Evolutionary conservation across 2,113 vertebrate species (phyloP).

Genomic region (Eulemur rufifrons): DNA sequence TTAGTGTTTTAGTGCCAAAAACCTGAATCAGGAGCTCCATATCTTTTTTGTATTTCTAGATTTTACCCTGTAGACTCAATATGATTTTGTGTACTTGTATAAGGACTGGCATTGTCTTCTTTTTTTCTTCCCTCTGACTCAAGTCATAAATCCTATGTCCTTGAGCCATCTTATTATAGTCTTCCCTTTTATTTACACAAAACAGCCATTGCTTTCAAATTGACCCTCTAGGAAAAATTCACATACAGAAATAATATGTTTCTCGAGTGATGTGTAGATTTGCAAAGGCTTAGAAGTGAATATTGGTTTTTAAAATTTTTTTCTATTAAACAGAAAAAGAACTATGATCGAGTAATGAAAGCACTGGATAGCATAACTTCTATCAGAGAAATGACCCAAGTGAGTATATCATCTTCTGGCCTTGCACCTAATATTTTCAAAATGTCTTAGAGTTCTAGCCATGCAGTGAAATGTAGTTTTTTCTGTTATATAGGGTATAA

Average conservation of each 20-base stretch:
- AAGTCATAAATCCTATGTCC: background rate
- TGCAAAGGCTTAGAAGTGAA: background rate
- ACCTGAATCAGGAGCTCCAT: background rate
- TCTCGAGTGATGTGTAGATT: background rate
- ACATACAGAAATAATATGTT: background rate
- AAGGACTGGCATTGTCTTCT: background rate
- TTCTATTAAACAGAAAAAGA: constrained; percentile 89
- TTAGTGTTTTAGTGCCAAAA: background rate
- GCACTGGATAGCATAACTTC: constrained; percentile 94
- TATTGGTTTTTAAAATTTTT: background rate
- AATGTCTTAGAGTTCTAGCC: background rate
- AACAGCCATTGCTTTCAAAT: background rate
- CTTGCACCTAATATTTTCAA: background rate
- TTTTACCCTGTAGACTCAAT: background rate
- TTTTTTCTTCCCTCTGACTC: background rate
- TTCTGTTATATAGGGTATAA: background rate
- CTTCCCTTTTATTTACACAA: background rate
- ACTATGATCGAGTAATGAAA: constrained; percentile 94
- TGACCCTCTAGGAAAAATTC: background rate
- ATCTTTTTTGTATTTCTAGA: background rate
- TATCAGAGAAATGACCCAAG: constrained; percentile 96
- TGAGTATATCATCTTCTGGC: constrained; percentile 64
- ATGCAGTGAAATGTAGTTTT: background rate
- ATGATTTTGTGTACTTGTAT: background rate
- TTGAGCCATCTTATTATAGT: background rate